Conservation (phyloP, 2,888 invertebrate genomes). For the Eristalis tenax region DNA sequence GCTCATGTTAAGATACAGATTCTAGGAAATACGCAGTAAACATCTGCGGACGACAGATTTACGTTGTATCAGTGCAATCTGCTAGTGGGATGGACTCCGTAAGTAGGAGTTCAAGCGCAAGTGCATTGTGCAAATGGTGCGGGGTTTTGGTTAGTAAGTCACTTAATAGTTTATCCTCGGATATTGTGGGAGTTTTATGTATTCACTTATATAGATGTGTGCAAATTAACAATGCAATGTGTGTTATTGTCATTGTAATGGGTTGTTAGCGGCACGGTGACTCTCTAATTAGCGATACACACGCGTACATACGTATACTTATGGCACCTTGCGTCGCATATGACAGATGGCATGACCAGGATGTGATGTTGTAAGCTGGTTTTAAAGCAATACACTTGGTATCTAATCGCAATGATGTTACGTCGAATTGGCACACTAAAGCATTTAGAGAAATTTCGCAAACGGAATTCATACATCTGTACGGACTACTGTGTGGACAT, state of each 20-base stretch:
- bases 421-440: too few relatives aligned
- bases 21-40: conserved; percentile 25
- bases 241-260: neutral
- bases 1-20: neutral
- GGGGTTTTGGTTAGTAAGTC: neutral
- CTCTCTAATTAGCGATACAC: neutral
- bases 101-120: neutral
- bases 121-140: neutral
- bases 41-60: neutral
- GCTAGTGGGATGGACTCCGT: neutral
- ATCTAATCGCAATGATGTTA: too few relatives aligned
- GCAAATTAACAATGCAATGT: neutral
- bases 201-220: neutral
- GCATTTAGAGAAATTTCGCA: too few relatives aligned
- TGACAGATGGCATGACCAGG: neutral
- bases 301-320: neutral
- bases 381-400: neutral
- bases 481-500: too few relatives aligned
- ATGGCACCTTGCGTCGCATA: neutral
- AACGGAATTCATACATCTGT: too few relatives aligned
- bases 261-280: neutral
- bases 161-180: neutral
- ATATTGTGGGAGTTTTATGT: neutral
- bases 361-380: neutral
- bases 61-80: neutral